phyloP scores from a whole-genome alignment of 2,113 vertebrate genomes.

The Ahaetulla prasina region DNA sequence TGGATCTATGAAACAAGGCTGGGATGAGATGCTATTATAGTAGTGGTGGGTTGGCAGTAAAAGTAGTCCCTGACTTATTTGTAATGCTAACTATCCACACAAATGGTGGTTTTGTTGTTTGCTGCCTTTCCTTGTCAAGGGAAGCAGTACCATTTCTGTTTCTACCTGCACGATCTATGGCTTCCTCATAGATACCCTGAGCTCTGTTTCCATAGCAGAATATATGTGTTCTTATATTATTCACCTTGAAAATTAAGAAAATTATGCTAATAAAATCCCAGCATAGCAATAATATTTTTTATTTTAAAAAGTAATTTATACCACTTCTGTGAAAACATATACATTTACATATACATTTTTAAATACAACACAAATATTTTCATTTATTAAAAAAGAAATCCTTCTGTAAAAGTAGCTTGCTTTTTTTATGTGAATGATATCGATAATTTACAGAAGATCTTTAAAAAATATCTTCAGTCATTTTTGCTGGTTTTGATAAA shows the following conservation, averaged over 20 bases:
- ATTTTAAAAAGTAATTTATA: slow-evolving; percentile 66
- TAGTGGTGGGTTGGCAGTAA: neutral
- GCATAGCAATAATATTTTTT: slow-evolving; percentile 54
- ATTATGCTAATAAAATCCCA: slow-evolving; percentile 46
- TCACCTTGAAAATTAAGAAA: neutral
- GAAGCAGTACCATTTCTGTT: neutral
- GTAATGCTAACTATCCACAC: neutral
- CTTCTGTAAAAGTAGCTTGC: slow-evolving; percentile 47
- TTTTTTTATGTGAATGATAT: slow-evolving; percentile 22
- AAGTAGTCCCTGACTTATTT: neutral
- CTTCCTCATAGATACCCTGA: neutral
- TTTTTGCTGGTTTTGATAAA: slow-evolving; percentile 19
- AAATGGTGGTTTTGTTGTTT: neutral
- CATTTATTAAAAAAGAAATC: slow-evolving; percentile 57
- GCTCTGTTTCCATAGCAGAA: neutral
- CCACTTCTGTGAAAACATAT: slow-evolving; percentile 57
- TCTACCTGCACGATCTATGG: neutral
- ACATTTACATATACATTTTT: slow-evolving; percentile 55
- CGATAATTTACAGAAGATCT: slow-evolving; percentile 15
- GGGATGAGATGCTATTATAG: neutral
- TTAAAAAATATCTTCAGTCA: slow-evolving; percentile 34
- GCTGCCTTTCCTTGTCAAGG: neutral
- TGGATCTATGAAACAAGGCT: neutral
- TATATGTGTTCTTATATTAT: neutral
- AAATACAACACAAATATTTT: slow-evolving; percentile 57